A percentile compares a stretch with the other conserved stretches of the same genome.
phyloP scores from a whole-genome alignment of 1,140 invertebrate genomes.

The Heliconius melpomene region DNA sequence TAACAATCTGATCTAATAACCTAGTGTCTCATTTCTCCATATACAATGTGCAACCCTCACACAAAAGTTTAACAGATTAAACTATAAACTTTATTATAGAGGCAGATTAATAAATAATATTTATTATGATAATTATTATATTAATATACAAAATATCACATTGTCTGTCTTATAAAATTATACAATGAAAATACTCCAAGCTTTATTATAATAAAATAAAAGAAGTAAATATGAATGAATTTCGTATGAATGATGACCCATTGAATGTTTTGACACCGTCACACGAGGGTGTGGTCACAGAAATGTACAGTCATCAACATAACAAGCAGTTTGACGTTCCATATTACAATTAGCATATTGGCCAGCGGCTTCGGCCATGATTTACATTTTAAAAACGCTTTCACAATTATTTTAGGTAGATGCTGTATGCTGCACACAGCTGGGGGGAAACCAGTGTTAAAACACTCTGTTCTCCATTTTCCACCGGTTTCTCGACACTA shows the following conservation, averaged over 20 bases:
- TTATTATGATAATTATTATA: constrained; percentile 2
- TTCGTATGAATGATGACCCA: constrained; percentile 51
- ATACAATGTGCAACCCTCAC: not conserved
- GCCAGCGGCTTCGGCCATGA: constrained; percentile 48
- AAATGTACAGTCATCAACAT: constrained; percentile 70
- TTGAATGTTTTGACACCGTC: constrained; percentile 54
- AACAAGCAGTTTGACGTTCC: constrained; percentile 69
- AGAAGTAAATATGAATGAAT: constrained; percentile 17
- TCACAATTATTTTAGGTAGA: not conserved
- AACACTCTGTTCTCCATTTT: too few relatives aligned
- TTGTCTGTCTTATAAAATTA: constrained; percentile 6
- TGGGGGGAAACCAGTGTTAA: too few relatives aligned
- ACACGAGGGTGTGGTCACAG: constrained; percentile 62
- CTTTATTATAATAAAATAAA: constrained; percentile 22
- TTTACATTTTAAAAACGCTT: constrained; percentile 49
- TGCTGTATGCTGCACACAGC: too few relatives aligned
- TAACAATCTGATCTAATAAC: too few relatives aligned
- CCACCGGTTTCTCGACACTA: too few relatives aligned
- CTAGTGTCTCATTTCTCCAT: too few relatives aligned
- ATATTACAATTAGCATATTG: constrained; percentile 72
- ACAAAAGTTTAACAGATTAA: not conserved
- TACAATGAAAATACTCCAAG: constrained; percentile 20
- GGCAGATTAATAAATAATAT: not conserved
- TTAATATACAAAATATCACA: constrained; percentile 12
- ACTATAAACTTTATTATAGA: not conserved